Percentiles rank a stretch among this genome's conserved stretches.
phyloP scores from a whole-genome alignment of 2,888 invertebrate genomes.

The Ochropleura leucogaster region DNA sequence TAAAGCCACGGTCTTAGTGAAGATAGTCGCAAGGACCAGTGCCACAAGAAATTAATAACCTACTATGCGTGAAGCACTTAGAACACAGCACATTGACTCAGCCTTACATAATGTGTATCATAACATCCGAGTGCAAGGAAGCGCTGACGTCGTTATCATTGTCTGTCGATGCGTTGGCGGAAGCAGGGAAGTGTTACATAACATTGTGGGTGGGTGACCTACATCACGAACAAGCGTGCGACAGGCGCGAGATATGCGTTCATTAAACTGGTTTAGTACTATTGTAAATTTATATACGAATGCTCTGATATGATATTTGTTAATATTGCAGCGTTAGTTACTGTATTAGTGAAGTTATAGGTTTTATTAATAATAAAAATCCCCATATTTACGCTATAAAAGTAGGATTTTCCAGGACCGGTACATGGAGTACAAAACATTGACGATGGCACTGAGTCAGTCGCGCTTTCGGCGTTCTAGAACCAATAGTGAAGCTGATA shows the following conservation, averaged over 20 bases:
- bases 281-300: slow-evolving; percentile 33
- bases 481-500: slow-evolving; percentile 78
- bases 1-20: neutral
- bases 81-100: slow-evolving; percentile 41
- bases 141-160: slow-evolving; percentile 56
- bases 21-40: slow-evolving; percentile 30
- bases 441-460: slow-evolving; percentile 85
- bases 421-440: slow-evolving; percentile 89
- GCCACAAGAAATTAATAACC: slow-evolving; percentile 35
- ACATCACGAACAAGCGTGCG: slow-evolving; percentile 54
- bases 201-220: slow-evolving; percentile 33
- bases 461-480: slow-evolving; percentile 79
- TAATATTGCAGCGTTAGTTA: slow-evolving; percentile 56
- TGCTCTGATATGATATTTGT: slow-evolving; percentile 36
- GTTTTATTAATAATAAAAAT: slow-evolving; percentile 66
- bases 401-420: slow-evolving; percentile 82
- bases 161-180: slow-evolving; percentile 55
- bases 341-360: slow-evolving; percentile 48
- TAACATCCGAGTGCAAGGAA: slow-evolving; percentile 54
- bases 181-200: slow-evolving; percentile 54
- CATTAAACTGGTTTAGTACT: slow-evolving; percentile 50
- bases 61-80: slow-evolving; percentile 49
- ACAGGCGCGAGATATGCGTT: slow-evolving; percentile 42
- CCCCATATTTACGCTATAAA: slow-evolving; percentile 89
- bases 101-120: slow-evolving; percentile 43